phyloP scores from a whole-genome alignment of 2,797 vertebrate genomes.

The Phyllotis vaccarum region DNA sequence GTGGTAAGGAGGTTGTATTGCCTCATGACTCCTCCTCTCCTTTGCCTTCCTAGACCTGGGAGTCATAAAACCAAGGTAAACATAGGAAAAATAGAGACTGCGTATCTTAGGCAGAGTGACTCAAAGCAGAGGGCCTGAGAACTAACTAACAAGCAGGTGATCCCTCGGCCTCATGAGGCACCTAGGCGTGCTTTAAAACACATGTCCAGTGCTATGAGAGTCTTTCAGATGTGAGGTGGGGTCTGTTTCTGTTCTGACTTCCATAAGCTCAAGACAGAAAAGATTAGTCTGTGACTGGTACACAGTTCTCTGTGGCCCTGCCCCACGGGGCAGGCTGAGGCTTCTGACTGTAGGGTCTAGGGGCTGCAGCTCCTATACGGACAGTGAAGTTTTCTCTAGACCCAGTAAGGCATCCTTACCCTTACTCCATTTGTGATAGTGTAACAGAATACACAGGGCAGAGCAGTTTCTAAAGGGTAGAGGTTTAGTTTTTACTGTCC shows the following conservation, averaged over 20 bases:
- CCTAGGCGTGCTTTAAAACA: not conserved
- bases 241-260: fast-evolving
- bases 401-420: not conserved
- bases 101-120: not conserved
- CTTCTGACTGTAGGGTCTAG: not conserved
- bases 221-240: not conserved
- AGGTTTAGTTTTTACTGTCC: not conserved
- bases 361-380: not conserved
- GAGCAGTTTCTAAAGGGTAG: not conserved
- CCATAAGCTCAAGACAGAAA: not conserved
- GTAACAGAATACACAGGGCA: not conserved
- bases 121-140: not conserved
- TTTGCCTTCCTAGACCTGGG: not conserved
- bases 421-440: not conserved
- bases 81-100: not conserved
- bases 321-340: not conserved
- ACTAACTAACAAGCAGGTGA: fast-evolving
- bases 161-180: not conserved
- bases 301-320: fast-evolving
- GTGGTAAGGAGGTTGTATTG: not conserved
- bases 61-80: slow-evolving; percentile 28
- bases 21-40: not conserved
- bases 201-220: not conserved
- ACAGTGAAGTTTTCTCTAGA: not conserved
- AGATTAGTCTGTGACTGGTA: fast-evolving